Percentiles rank a stretch among this genome's conserved stretches.
Evolutionary conservation across 1,140 invertebrate species (phyloP).

Genomic region (Musca domestica): DNA sequence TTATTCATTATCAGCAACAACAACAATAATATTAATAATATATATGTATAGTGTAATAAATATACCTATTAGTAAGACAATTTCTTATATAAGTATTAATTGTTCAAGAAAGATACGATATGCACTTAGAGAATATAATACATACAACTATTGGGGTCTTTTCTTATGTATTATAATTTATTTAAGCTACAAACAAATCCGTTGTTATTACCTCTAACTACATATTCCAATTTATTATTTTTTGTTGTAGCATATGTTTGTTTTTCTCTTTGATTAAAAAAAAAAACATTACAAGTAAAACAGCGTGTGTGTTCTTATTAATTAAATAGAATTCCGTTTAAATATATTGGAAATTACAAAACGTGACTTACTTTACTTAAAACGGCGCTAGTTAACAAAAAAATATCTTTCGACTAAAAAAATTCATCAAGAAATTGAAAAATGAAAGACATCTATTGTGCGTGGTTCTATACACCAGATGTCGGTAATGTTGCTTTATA

Average conservation of each 20-base stretch:
- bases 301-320: background rate
- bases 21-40: slow-evolving; percentile 5
- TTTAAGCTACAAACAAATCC: slow-evolving; percentile 3
- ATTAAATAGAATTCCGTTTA: background rate
- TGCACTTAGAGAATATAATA: background rate
- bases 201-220: slow-evolving; percentile 9
- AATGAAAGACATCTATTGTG: too few relatives aligned
- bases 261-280: background rate
- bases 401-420: too few relatives aligned
- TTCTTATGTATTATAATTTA: slow-evolving; percentile 10
- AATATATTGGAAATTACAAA: too few relatives aligned
- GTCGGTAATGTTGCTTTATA: too few relatives aligned
- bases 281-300: background rate
- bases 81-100: slow-evolving; percentile 6
- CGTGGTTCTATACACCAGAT: too few relatives aligned
- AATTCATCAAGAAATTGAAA: too few relatives aligned
- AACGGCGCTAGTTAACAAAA: too few relatives aligned
- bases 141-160: slow-evolving; percentile 7
- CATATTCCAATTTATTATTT: slow-evolving; percentile 11
- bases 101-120: background rate
- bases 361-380: too few relatives aligned
- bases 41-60: slow-evolving; percentile 5
- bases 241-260: background rate
- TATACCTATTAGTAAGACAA: background rate
- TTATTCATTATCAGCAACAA: background rate